phyloP scores from a whole-genome alignment of 2,113 vertebrate species.

The Geococcyx californianus region DNA sequence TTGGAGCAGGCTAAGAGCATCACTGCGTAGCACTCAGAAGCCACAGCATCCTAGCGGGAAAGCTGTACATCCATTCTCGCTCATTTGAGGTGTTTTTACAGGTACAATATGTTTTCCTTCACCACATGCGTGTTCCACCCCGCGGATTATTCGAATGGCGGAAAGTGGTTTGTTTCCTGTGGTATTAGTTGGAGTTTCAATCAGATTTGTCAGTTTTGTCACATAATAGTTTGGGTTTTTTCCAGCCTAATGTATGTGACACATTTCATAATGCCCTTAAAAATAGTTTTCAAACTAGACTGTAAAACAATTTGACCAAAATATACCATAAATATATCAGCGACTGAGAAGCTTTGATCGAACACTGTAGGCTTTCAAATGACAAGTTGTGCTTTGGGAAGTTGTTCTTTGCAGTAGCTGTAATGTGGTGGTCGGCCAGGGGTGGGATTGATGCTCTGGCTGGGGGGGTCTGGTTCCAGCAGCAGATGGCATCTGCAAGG shows the following conservation, averaged over 20 bases:
- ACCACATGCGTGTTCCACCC: neutral
- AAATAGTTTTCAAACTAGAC: constrained; percentile 20
- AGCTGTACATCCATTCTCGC: neutral
- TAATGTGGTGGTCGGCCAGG: neutral
- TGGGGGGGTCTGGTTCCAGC: neutral
- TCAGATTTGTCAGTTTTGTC: constrained; percentile 28
- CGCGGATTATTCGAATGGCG: neutral
- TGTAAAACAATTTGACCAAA: neutral
- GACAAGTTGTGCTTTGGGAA: neutral
- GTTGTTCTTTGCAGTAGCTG: neutral
- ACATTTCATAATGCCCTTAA: constrained; percentile 22
- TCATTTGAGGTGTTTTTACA: neutral
- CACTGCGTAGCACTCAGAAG: neutral
- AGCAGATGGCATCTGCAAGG: rapidly evolving
- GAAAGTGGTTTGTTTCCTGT: neutral
- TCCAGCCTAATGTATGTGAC: constrained; percentile 13
- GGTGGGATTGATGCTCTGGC: neutral
- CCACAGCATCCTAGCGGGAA: neutral
- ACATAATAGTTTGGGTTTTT: neutral
- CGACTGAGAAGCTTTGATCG: neutral
- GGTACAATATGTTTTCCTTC: constrained; percentile 34
- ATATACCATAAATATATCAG: neutral
- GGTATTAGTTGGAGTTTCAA: constrained; percentile 50
- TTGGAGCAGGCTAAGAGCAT: neutral
- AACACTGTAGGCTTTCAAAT: neutral